Evolutionary conservation across 2,113 vertebrate species (phyloP), one percentile per base, ranked within the genome.

Genomic region (Daubentonia madagascariensis): DNA sequence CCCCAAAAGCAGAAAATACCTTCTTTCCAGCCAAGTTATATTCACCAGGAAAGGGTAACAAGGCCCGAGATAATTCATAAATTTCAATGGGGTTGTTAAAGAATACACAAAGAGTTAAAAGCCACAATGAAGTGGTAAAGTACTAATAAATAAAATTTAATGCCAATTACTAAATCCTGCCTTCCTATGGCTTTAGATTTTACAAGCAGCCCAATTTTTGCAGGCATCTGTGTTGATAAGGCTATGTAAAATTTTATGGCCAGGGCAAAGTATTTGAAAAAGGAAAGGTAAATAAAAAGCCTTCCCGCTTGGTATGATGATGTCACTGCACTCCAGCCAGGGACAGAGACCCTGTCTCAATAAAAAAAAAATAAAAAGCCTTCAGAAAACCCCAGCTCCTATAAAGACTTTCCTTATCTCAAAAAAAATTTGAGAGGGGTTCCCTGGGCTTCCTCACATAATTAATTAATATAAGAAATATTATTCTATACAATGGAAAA

Each of bases 201-300:
- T 81, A 87, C 28, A 79, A 40, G 9, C n/a, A 75, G 63, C 54
- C 84, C 85, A 40, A 91, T 52, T 90, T 94, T 48, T 48, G 40
- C 18, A 1, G 92, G 30, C 87, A 95, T 92, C 85, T 97, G 68
- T 97, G 84, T 63, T 93, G 59, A 89, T 32, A 89, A 94, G 80
- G 30, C 90, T 89, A 35, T 78, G 43, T 63, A 75, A 83, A 95
- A 59, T 96, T 78, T 59, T 61, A 89, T 3, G 54, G 43, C 80
- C 61, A 75, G 35, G 68, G 59, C 65, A 72, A 92, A 84, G 43
- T 78, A 83, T 95, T 93, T 83, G 13, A 89, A 96, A 96, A 88
- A 54, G 32, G 52, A 91, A 97, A 92, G 54, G 35, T 76, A 95
- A 89, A 54, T 54, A 18, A 18, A 52, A 52, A 52, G 50, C 50